Evolutionary conservation across 2,113 vertebrate genomes (phyloP).

Genomic region (Nerophis ophidion): DNA sequence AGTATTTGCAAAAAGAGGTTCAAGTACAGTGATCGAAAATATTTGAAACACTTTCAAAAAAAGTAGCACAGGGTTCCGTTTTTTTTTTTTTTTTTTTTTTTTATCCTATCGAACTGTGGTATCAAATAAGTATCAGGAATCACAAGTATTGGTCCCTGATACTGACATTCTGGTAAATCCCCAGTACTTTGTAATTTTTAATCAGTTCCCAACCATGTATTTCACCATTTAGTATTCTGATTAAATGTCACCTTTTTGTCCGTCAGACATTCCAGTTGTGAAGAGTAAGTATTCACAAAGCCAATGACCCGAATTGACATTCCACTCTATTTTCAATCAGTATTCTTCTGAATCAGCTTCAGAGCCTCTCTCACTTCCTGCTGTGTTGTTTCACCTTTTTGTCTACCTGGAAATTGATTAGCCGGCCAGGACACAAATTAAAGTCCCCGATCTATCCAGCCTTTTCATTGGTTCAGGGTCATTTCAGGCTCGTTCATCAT

Average conservation of each 20-base stretch:
- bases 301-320: slow-evolving; percentile 42
- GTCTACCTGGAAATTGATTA: slow-evolving; percentile 43
- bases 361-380: slow-evolving; percentile 28
- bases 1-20: too few species aligned
- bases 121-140: too few species aligned
- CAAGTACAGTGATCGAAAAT: too few species aligned
- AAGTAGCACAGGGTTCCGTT: too few species aligned
- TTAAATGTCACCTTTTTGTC: slow-evolving; percentile 41
- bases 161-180: too few species aligned
- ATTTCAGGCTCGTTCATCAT: slow-evolving; percentile 38
- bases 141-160: too few species aligned
- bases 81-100: too few species aligned
- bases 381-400: slow-evolving; percentile 41
- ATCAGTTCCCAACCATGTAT: slow-evolving; percentile 18
- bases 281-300: slow-evolving; percentile 31
- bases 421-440: slow-evolving; percentile 38
- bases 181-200: background rate
- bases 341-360: slow-evolving; percentile 34
- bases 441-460: slow-evolving; percentile 50
- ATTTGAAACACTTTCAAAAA: too few species aligned
- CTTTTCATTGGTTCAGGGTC: slow-evolving; percentile 32
- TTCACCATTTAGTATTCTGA: slow-evolving; percentile 24
- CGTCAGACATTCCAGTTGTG: slow-evolving; percentile 34
- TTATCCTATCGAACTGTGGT: too few species aligned
- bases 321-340: slow-evolving; percentile 46